Evolutionary conservation across 2,888 invertebrate genomes (phyloP).

Genomic region (Oasisia sp.): DNA sequence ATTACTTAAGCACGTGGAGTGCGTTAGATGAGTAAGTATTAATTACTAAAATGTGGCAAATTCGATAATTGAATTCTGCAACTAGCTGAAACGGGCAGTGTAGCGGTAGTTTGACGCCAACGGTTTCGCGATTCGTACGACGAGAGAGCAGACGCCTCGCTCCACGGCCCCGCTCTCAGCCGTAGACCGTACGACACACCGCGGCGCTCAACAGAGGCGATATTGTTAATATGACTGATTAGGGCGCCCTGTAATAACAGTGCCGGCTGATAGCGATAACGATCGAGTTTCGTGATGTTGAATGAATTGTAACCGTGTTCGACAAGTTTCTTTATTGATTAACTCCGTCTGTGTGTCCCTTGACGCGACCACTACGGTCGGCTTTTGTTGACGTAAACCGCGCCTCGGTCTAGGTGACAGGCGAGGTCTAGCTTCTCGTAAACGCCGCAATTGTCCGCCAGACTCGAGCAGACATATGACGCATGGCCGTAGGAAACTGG

Average conservation of each 20-base stretch:
- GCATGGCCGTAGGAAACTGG: not conserved
- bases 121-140: not conserved
- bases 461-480: not conserved
- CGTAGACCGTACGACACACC: not conserved
- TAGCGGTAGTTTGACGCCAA: not conserved
- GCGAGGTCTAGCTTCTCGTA: not conserved
- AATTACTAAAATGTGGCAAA: not conserved
- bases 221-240: not conserved
- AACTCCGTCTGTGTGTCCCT: not conserved
- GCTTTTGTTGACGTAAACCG: not conserved
- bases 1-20: not conserved
- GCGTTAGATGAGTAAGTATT: not conserved
- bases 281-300: conserved; percentile 1
- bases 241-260: not conserved
- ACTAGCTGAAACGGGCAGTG: not conserved
- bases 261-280: not conserved
- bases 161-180: not conserved
- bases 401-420: not conserved
- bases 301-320: conserved; percentile 12
- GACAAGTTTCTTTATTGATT: conserved; percentile 13
- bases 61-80: not conserved
- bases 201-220: not conserved
- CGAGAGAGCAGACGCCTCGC: not conserved
- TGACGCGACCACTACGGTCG: not conserved
- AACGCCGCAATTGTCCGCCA: not conserved